A percentile compares a stretch with the other conserved stretches of the same genome.
Conservation (phyloP, 2,797 vertebrate species). For the Craterocephalus amniculus region DNA sequence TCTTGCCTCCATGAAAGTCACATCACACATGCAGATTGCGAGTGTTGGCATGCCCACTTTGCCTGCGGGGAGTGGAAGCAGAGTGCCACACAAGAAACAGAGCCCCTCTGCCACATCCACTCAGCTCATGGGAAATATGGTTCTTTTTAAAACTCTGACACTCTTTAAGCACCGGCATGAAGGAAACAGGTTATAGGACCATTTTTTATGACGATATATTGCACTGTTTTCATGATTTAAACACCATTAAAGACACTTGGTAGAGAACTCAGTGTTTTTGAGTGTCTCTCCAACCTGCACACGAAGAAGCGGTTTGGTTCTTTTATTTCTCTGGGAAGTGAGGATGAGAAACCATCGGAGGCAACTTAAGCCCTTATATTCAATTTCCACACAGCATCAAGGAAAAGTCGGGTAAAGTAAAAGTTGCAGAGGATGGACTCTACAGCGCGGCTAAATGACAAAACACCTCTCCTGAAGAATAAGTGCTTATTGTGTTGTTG, state of each 20-base stretch:
- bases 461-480: constrained; percentile 21
- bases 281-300: background rate
- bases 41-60: background rate
- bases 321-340: background rate
- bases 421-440: background rate
- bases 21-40: background rate
- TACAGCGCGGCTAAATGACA: constrained; percentile 6
- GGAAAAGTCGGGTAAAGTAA: background rate
- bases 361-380: background rate
- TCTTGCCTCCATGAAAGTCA: background rate
- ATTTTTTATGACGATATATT: background rate
- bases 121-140: background rate
- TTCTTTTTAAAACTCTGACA: constrained; percentile 1
- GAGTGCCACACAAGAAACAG: background rate
- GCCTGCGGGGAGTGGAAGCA: background rate
- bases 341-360: background rate
- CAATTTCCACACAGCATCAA: background rate
- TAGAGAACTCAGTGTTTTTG: background rate
- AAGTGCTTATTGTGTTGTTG: constrained; percentile 16
- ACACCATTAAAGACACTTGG: background rate
- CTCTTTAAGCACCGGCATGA: background rate
- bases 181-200: background rate
- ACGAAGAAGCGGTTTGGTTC: background rate
- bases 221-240: background rate
- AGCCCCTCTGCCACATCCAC: background rate